Base-by-base conservation (phyloP, 2,797 vertebrate species). In the Pagetopsis macropterus region DNA sequence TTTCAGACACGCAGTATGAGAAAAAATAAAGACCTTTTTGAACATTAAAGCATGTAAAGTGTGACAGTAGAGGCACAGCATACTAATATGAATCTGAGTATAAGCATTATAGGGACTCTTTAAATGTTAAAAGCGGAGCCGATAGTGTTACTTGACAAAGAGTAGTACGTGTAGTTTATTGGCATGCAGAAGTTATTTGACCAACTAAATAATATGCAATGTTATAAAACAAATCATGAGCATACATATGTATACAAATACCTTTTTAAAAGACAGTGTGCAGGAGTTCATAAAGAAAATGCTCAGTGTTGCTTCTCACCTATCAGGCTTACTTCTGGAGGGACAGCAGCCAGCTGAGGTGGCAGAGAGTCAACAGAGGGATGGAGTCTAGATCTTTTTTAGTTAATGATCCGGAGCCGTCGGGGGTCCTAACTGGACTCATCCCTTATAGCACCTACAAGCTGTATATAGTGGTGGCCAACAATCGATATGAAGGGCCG, bases 391-490 rank as follows among this genome's bases (percentile, higher is more conserved):
- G 95, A 91, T 91, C 93, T 76, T 99, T 99, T 90, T 86, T 92
- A 86, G 94, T 95, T 82, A 88, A 92, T 7, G 94, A 94, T 13
- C 95, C 96, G 31, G 95, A 96, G 48, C 93, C 94, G n/a, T 95
- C 95, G 13, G 97, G 97, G 50, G 87, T 94, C 44, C 88, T 99
- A 81, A 92, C 93, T 48, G 96, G 82, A 44, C 96, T 99, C 82
- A 89, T 96, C 63, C 96, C 98, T 40, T 99, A 98, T 86, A 98
- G 97, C 89, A 97, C 96, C 95, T 99, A 99, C 94, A 98, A 95
- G 82, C 93, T 99, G 91, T 97, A 98, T 88, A 96, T 99, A 91
- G 97, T 97, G 78, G 97, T 97, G 81, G 94, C 96, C 83, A 99
- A 99, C 84, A 97, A 95, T 77, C 92, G 96, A 50, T 97, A 94